Conservation (phyloP, 2,888 invertebrate species). For the Xanthorhoe spadicearia region DNA sequence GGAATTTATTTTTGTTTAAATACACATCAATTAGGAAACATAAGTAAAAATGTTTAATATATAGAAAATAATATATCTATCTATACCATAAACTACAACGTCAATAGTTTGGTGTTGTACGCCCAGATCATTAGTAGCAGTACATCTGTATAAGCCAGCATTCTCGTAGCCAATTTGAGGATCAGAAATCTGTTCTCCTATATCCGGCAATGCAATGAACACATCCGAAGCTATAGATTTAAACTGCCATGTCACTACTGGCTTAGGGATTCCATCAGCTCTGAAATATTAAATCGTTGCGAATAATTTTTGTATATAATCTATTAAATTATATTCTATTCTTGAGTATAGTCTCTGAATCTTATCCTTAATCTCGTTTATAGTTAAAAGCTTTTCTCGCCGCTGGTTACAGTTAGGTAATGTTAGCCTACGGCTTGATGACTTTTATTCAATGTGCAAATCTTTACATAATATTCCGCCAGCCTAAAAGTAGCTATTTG, state of each 20-base stretch:
- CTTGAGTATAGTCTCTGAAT: too few relatives aligned
- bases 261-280: slow-evolving; percentile 35
- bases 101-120: slow-evolving; percentile 13
- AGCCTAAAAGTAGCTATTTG: too few relatives aligned
- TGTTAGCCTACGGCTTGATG: too few relatives aligned
- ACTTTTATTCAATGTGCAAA: too few relatives aligned
- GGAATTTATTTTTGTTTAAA: slow-evolving; percentile 6
- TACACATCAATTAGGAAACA: too few relatives aligned
- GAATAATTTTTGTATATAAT: too few relatives aligned
- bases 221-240: slow-evolving; percentile 20
- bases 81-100: slow-evolving; percentile 39
- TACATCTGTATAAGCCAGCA: slow-evolving; percentile 40
- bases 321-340: too few relatives aligned
- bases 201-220: slow-evolving; percentile 4
- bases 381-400: too few relatives aligned
- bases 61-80: not conserved
- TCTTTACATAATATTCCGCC: too few relatives aligned
- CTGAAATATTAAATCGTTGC: slow-evolving; percentile 29
- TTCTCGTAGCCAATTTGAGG: slow-evolving; percentile 12
- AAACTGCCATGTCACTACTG: slow-evolving; percentile 40
- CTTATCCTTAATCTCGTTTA: too few relatives aligned
- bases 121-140: slow-evolving; percentile 32
- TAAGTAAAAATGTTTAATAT: not conserved
- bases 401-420: too few relatives aligned
- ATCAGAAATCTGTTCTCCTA: slow-evolving; percentile 25